A percentile compares a stretch with the other conserved stretches of the same genome.
Evolutionary conservation across 2,113 vertebrate species (phyloP).

Genomic region (Eonycteris spelaea): DNA sequence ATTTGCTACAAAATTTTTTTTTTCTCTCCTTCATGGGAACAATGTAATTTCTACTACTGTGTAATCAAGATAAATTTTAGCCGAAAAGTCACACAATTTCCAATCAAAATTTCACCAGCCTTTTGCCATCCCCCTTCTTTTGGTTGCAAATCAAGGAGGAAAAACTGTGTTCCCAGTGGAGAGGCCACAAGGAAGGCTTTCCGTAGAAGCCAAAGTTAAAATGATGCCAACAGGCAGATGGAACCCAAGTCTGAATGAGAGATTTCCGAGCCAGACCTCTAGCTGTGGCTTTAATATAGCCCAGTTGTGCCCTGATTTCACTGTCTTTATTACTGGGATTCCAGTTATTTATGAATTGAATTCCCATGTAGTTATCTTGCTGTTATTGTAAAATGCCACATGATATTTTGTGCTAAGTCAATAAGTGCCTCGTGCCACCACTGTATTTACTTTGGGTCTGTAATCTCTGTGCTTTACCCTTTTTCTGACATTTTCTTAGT

Average conservation of each 20-base stretch:
- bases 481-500: constrained; percentile 68
- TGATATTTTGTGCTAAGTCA: constrained; percentile 68
- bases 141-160: constrained; percentile 32
- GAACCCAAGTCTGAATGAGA: constrained; percentile 25
- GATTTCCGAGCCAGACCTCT: constrained; percentile 32
- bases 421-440: constrained; percentile 46
- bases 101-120: not conserved
- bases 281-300: constrained; percentile 48
- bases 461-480: constrained; percentile 58
- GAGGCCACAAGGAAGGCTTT: constrained; percentile 1
- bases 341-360: constrained; percentile 66
- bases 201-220: constrained; percentile 25
- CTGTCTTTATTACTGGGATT: constrained; percentile 41
- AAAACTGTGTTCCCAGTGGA: constrained; percentile 17
- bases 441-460: constrained; percentile 66
- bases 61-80: constrained; percentile 9
- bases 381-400: constrained; percentile 65
- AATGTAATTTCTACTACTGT: not conserved
- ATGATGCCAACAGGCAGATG: constrained; percentile 49
- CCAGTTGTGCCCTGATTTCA: not conserved
- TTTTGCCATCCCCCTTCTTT: not conserved
- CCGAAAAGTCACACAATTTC: not conserved
- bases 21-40: not conserved
- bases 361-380: constrained; percentile 57
- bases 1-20: not conserved